A percentile compares a stretch with the other conserved stretches of the same genome.
Evolutionary conservation across 2,888 invertebrate genomes (phyloP).

Genomic region (Netelia melanura): DNA sequence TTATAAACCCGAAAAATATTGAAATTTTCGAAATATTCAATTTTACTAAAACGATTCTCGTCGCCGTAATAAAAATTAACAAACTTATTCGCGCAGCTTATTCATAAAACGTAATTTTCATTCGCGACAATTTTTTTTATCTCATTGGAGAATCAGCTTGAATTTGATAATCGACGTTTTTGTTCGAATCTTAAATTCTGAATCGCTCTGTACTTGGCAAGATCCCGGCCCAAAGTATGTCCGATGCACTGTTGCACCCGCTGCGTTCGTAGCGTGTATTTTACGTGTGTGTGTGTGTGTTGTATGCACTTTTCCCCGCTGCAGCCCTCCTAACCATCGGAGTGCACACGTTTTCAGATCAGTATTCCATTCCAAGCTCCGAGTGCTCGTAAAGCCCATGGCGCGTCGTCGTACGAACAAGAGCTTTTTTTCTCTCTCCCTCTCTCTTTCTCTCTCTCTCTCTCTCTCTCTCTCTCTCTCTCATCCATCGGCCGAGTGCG

Average conservation of each 20-base stretch:
- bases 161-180: background rate
- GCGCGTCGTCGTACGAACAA: conserved; percentile 31
- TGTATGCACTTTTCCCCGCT: conserved; percentile 2
- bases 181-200: conserved; percentile 20
- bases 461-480: conserved; percentile 9
- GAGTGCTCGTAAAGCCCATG: conserved; percentile 57
- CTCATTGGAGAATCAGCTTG: background rate
- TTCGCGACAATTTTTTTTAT: background rate
- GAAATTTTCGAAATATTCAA: too few species aligned
- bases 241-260: conserved; percentile 57
- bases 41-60: too few species aligned
- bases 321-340: conserved; percentile 19
- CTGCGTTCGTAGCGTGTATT: conserved; percentile 32
- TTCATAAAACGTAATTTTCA: background rate
- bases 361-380: conserved; percentile 58
- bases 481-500: conserved; percentile 41
- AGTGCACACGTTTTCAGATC: conserved; percentile 52
- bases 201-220: conserved; percentile 51
- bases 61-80: too few species aligned
- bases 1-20: too few species aligned
- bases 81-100: background rate
- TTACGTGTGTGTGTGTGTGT: conserved; percentile 9
- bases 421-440: background rate
- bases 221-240: conserved; percentile 32
- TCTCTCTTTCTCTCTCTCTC: conserved; percentile 11